Conservation (phyloP, 2,113 vertebrate species). For the Nothocercus nigrocapillus region DNA sequence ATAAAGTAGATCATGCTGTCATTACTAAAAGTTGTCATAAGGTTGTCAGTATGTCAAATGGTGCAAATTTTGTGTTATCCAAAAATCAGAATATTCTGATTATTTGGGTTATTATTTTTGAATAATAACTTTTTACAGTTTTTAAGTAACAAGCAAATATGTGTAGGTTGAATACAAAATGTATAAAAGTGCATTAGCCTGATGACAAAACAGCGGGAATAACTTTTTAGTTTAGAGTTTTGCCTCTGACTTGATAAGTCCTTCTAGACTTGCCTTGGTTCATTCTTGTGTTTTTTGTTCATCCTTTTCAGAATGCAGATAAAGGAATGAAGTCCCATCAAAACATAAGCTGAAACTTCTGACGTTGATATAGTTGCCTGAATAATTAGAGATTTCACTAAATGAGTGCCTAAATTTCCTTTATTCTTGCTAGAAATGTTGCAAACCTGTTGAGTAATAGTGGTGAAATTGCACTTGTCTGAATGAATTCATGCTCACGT, state of each 20-base stretch:
- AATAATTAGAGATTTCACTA: background rate
- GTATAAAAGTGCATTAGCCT: background rate
- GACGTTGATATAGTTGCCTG: background rate
- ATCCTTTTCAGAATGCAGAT: background rate
- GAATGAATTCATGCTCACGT: background rate
- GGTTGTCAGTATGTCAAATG: background rate
- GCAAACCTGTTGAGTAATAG: background rate
- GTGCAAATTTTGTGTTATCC: background rate
- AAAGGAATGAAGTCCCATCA: background rate
- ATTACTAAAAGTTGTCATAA: background rate
- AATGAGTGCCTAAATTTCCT: background rate
- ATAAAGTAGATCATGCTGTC: background rate
- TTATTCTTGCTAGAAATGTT: background rate
- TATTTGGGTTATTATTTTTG: background rate
- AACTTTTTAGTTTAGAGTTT: background rate
- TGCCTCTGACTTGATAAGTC: background rate
- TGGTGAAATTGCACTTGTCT: accelerated
- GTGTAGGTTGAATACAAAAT: background rate
- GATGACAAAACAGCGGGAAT: background rate
- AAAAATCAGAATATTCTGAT: background rate
- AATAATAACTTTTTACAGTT: background rate
- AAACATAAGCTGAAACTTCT: background rate
- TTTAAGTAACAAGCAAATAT: background rate
- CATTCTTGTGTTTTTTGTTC: background rate
- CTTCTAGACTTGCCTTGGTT: background rate